These are phyloP conservation scores for Netelia melanura DNA, from an alignment of 2,888 invertebrate species.

Conservation along the genomic window DNA sequence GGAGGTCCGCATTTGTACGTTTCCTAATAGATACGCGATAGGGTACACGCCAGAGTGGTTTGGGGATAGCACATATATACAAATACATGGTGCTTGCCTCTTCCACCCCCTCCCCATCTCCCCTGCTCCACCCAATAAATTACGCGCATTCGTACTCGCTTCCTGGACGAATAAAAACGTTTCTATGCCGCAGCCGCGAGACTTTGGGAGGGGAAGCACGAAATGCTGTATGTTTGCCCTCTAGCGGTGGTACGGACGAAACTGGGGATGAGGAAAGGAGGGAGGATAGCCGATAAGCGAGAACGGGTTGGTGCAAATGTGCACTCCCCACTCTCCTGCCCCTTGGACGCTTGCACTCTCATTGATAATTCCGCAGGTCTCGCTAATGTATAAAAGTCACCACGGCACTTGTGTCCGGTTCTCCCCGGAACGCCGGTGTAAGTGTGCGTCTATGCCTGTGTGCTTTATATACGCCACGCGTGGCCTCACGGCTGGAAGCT, in stretches of 20 bases:
- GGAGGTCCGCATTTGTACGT: conserved; percentile 68
- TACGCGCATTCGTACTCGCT: conserved; percentile 71
- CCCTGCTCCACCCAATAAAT: conserved; percentile 63
- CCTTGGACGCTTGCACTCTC: conserved; percentile 42
- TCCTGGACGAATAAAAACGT: conserved; percentile 71
- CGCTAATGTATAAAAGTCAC: conserved; percentile 71
- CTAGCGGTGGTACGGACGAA: conserved; percentile 12
- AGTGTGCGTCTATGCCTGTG: conserved; percentile 29
- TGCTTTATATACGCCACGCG: conserved; percentile 49
- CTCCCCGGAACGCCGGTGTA: conserved; percentile 44
- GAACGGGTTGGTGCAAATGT: conserved; percentile 63
- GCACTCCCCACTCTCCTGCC: background rate
- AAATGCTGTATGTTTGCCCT: conserved; percentile 21
- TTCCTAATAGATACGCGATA: conserved; percentile 68
- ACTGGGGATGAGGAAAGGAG: conserved; percentile 31
- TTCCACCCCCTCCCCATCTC: conserved; percentile 63
- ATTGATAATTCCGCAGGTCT: conserved; percentile 70
- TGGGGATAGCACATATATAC: conserved; percentile 22
- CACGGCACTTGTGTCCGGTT: conserved; percentile 67
- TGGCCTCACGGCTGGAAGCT: conserved; percentile 57
- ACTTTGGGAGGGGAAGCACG: conserved; percentile 40
- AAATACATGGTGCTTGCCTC: conserved; percentile 43
- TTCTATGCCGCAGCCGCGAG: conserved; percentile 56
- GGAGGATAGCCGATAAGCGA: conserved; percentile 68
- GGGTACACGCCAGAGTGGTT: conserved; percentile 60